Percentiles rank a stretch among this genome's conserved stretches.
These are phyloP conservation scores for Odontocolon sp. DNA, from an alignment of 2,888 invertebrate genomes.

Conservation along the genomic window DNA sequence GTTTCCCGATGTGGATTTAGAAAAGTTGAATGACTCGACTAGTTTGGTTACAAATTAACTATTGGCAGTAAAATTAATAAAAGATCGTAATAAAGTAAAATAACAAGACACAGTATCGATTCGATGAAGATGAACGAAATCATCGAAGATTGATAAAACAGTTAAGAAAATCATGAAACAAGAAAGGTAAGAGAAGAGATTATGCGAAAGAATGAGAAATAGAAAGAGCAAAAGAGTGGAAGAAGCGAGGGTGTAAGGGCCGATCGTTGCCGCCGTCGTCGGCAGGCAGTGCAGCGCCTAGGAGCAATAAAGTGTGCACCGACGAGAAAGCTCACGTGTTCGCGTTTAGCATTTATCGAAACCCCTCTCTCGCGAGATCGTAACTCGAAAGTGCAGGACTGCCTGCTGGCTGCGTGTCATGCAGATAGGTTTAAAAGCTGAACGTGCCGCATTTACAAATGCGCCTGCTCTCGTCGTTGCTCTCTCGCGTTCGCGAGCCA, in stretches of 20 bases:
- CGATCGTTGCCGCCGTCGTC: conserved; percentile 61
- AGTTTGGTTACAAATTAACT: no score
- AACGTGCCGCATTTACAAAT: conserved; percentile 80
- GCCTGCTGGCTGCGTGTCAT: conserved; percentile 75
- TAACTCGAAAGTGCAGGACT: conserved; percentile 78
- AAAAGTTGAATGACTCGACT: no score
- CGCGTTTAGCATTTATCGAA: conserved; percentile 81
- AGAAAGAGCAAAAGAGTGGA: conserved; percentile 26
- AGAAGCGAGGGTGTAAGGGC: conserved; percentile 43
- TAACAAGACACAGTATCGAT: not conserved
- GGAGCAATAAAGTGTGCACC: conserved; percentile 76
- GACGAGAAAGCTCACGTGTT: conserved; percentile 81
- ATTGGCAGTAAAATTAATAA: no score
- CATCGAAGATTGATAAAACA: conserved; percentile 15
- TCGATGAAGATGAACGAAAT: not conserved
- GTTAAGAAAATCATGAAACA: conserved; percentile 11
- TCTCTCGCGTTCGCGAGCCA: conserved; percentile 38
- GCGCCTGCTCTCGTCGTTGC: conserved; percentile 59
- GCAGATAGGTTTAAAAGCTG: conserved; percentile 80
- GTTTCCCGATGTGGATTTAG: no score
- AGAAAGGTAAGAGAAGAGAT: conserved; percentile 6
- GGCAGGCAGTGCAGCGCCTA: conserved; percentile 59
- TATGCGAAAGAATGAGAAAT: conserved; percentile 14
- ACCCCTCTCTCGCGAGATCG: conserved; percentile 77
- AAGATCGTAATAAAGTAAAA: no score